These are phyloP conservation scores for Zootoca vivipara DNA, from an alignment of 2,113 vertebrate species.

Conservation along the genomic window DNA sequence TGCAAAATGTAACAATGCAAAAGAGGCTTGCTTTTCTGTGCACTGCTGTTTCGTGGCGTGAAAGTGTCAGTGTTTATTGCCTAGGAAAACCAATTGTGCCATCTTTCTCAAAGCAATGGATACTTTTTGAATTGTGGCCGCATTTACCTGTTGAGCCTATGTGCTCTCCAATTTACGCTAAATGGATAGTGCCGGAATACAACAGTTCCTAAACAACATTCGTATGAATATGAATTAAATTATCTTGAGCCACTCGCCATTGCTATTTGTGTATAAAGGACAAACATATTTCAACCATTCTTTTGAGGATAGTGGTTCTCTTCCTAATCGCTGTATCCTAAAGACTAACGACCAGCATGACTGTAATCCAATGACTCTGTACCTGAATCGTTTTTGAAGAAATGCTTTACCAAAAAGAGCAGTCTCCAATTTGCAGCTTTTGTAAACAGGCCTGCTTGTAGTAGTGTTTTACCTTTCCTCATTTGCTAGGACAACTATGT, in stretches of 20 bases:
- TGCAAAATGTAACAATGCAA: background rate
- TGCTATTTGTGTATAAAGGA: too few relatives aligned
- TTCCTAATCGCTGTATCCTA: background rate
- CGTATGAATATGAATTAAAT: background rate
- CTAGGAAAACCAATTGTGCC: background rate
- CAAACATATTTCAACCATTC: background rate
- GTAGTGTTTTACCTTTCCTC: background rate
- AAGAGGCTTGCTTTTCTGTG: background rate
- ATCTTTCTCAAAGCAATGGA: background rate
- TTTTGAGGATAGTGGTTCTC: background rate
- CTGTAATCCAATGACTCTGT: background rate
- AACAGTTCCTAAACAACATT: background rate
- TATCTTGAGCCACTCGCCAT: background rate
- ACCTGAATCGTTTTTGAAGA: background rate
- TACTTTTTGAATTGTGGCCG: background rate
- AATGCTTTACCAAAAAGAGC: background rate
- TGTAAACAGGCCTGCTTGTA: background rate
- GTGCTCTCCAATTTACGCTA: background rate
- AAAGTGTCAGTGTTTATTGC: background rate
- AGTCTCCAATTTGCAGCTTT: background rate
- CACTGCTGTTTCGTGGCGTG: background rate
- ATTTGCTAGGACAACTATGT: background rate
- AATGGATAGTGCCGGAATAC: constrained; percentile 5
- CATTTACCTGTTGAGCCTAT: background rate
- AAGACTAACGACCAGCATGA: constrained; percentile 7